Percentiles rank a stretch among this genome's conserved stretches.
These are phyloP conservation scores for Cataglyphis albicans DNA, from an alignment of 2,888 invertebrate genomes.

Conservation along the genomic window DNA sequence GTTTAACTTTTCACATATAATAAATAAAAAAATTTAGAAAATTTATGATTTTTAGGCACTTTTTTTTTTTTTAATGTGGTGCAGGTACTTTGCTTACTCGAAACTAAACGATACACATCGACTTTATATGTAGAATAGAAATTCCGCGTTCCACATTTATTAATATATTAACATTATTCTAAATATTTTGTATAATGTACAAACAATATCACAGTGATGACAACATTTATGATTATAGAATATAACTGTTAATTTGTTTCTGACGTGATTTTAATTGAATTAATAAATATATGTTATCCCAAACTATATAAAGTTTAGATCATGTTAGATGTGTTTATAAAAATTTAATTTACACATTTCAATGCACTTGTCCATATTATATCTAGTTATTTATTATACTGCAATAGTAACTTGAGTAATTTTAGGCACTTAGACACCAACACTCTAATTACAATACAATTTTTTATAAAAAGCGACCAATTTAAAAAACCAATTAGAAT, in stretches of 20 bases:
- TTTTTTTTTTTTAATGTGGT: constrained; percentile 12
- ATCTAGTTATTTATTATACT: constrained; percentile 22
- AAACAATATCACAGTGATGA: constrained; percentile 74
- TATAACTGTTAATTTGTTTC: constrained; percentile 38
- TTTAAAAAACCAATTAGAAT: neutral
- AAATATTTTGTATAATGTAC: constrained; percentile 58
- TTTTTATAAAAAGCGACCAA: neutral
- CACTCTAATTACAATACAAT: neutral
- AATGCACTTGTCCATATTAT: neutral
- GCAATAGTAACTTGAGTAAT: constrained; percentile 37
- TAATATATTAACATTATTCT: constrained; percentile 42
- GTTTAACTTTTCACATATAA: neutral
- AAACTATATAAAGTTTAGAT: constrained; percentile 36
- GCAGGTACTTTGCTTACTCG: constrained; percentile 38
- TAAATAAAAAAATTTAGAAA: constrained; percentile 1
- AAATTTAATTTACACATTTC: constrained; percentile 26
- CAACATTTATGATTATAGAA: constrained; percentile 67
- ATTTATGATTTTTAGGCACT: constrained; percentile 35
- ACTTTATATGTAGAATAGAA: constrained; percentile 16
- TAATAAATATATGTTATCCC: constrained; percentile 52
- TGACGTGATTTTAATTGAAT: constrained; percentile 29
- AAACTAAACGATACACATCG: constrained; percentile 19
- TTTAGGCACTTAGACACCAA: constrained; percentile 51
- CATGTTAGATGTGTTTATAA: constrained; percentile 17
- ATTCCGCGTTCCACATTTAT: neutral